Conservation (phyloP, 1,140 invertebrate genomes). For the Drosophila chauvacae region DNA sequence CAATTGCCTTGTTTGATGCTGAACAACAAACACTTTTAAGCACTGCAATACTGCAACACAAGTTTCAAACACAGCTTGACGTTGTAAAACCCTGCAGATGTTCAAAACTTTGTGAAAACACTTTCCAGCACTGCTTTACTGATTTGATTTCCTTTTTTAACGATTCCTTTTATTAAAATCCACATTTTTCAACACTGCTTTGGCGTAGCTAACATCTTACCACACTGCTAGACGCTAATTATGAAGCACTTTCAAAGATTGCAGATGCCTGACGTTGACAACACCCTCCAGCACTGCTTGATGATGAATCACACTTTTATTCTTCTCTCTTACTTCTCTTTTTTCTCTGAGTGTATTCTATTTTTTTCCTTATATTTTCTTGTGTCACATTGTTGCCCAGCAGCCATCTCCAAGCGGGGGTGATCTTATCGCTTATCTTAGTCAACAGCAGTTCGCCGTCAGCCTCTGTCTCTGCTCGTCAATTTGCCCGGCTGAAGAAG, state of each 20-base stretch:
- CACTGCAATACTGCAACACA: too few relatives aligned
- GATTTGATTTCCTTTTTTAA: too few relatives aligned
- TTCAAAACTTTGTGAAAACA: too few relatives aligned
- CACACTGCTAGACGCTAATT: neutral
- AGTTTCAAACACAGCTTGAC: too few relatives aligned
- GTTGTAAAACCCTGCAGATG: too few relatives aligned
- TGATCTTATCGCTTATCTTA: slow-evolving; percentile 42
- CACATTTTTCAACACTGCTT: too few relatives aligned
- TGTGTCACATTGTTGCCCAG: slow-evolving; percentile 14
- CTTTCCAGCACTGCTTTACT: too few relatives aligned
- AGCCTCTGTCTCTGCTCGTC: neutral
- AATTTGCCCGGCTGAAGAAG: neutral
- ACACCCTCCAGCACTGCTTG: neutral
- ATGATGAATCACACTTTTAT: neutral
- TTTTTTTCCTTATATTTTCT: neutral
- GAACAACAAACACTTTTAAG: too few relatives aligned
- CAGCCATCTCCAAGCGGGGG: slow-evolving; percentile 12
- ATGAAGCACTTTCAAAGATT: neutral
- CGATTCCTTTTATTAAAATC: too few relatives aligned
- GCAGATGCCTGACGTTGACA: neutral
- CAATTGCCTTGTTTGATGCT: too few relatives aligned
- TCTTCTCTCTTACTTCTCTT: neutral
- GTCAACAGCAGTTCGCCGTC: slow-evolving; percentile 22
- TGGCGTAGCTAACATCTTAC: neutral
- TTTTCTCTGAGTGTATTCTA: neutral